Conservation (phyloP, 2,888 invertebrate genomes). For the Epirrita christyi region DNA sequence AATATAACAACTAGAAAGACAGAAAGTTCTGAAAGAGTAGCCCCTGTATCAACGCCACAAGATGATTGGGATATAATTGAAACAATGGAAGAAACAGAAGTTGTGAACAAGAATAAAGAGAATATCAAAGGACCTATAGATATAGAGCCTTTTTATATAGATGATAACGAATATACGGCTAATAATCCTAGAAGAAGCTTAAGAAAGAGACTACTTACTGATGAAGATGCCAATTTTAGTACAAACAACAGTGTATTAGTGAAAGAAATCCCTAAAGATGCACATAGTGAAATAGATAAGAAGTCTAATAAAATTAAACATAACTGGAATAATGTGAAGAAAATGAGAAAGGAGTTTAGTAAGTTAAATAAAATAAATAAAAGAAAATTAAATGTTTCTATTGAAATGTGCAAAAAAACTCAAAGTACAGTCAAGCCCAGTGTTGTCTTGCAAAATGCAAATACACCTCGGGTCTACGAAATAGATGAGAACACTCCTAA, state of each 20-base stretch:
- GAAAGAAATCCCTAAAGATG: slow-evolving; percentile 53
- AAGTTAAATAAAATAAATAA: slow-evolving; percentile 68
- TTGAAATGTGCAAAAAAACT: slow-evolving; percentile 72
- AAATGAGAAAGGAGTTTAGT: slow-evolving; percentile 76
- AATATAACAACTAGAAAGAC: slow-evolving; percentile 54
- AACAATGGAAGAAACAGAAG: slow-evolving; percentile 58
- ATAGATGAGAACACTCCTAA: slow-evolving; percentile 66
- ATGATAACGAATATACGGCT: slow-evolving; percentile 60
- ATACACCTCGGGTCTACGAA: slow-evolving; percentile 38
- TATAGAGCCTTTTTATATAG: slow-evolving; percentile 57
- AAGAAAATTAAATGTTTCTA: slow-evolving; percentile 76
- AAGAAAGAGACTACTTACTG: slow-evolving; percentile 59
- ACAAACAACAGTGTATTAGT: slow-evolving; percentile 41
- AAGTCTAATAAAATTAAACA: slow-evolving; percentile 58
- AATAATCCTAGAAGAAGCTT: slow-evolving; percentile 69
- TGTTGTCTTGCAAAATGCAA: slow-evolving; percentile 25
- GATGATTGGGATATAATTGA: slow-evolving; percentile 79
- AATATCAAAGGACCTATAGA: slow-evolving; percentile 62
- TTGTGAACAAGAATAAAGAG: slow-evolving; percentile 48
- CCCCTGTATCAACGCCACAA: slow-evolving; percentile 57
- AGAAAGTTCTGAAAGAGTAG: slow-evolving; percentile 48
- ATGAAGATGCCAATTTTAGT: slow-evolving; percentile 41
- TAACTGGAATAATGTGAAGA: slow-evolving; percentile 75
- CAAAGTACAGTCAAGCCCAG: slow-evolving; percentile 45
- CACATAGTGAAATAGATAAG: slow-evolving; percentile 53